Evolutionary conservation across 2,888 invertebrate genomes (phyloP).

Genomic region (Melipona bicolor): DNA sequence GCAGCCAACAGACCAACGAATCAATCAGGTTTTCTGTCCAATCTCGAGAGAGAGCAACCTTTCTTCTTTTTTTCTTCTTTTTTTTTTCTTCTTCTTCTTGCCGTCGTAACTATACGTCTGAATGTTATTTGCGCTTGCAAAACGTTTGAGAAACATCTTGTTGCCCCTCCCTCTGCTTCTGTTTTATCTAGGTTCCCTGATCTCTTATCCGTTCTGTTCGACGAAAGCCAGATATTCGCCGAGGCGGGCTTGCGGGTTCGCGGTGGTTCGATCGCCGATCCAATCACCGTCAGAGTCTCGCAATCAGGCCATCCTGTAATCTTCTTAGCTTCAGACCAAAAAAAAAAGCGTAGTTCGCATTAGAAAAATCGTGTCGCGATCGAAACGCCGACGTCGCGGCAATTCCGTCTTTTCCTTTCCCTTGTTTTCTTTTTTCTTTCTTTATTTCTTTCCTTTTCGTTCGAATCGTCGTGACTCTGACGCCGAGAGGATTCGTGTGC

Average conservation of each 20-base stretch:
- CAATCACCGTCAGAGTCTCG: neutral
- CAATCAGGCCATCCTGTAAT: neutral
- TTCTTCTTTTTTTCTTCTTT: neutral
- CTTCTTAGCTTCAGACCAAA: neutral
- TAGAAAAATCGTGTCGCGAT: neutral
- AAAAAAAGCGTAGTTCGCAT: neutral
- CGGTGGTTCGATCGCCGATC: slow-evolving; percentile 2
- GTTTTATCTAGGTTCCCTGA: slow-evolving; percentile 41
- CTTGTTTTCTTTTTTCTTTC: neutral
- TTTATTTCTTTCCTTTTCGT: neutral
- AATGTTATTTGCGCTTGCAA: slow-evolving; percentile 53
- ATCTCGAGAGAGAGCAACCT: slow-evolving; percentile 50
- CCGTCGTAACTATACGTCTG: slow-evolving; percentile 20
- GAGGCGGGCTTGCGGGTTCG: slow-evolving; percentile 4
- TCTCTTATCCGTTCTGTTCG: slow-evolving; percentile 55
- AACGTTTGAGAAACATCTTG: slow-evolving; percentile 51
- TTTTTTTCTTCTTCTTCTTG: neutral
- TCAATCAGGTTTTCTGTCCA: slow-evolving; percentile 73
- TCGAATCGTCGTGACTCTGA: neutral
- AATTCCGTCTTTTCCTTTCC: neutral
- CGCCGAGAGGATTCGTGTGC: neutral
- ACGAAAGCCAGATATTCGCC: slow-evolving; percentile 24
- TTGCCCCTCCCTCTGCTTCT: slow-evolving; percentile 64
- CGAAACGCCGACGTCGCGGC: neutral
- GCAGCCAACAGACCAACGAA: slow-evolving; percentile 75